Percentiles rank a stretch among this genome's conserved stretches.
phyloP scores from a whole-genome alignment of 1,140 invertebrate genomes.

The Campoletis sonorensis region DNA sequence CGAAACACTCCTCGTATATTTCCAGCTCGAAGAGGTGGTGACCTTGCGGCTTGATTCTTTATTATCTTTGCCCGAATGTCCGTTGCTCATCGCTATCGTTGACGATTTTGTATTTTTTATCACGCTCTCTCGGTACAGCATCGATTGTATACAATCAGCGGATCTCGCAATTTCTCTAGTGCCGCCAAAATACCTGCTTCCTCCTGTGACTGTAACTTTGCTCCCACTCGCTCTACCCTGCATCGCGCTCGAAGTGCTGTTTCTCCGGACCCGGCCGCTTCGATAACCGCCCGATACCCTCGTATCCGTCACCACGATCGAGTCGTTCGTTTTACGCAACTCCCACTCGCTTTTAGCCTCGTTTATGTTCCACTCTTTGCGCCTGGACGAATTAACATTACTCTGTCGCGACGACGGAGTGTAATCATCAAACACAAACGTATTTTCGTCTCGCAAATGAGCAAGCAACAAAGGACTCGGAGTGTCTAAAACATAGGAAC shows the following conservation, averaged over 20 bases:
- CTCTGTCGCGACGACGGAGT: conserved; percentile 75
- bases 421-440: conserved; percentile 68
- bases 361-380: conserved; percentile 76
- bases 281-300: conserved; percentile 25
- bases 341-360: conserved; percentile 67
- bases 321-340: conserved; percentile 51
- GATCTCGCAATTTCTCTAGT: conserved; percentile 60
- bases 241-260: conserved; percentile 50
- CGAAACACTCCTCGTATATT: conserved; percentile 50
- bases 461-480: conserved; percentile 80
- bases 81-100: not conserved
- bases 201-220: conserved; percentile 48
- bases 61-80: conserved; percentile 30
- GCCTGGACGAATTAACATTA: conserved; percentile 65
- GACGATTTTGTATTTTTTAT: not conserved
- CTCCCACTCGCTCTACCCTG: conserved; percentile 45
- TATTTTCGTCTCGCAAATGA: conserved; percentile 66
- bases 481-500: conserved; percentile 80
- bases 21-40: conserved; percentile 31
- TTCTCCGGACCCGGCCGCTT: conserved; percentile 48
- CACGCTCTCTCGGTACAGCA: conserved; percentile 49
- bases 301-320: conserved; percentile 43
- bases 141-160: conserved; percentile 65
- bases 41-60: not conserved
- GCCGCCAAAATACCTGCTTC: conserved; percentile 24